A percentile compares a stretch with the other conserved stretches of the same genome.
These are phyloP conservation scores for Drosophila oshimai DNA, from an alignment of 1,140 invertebrate genomes.

Conservation along the genomic window DNA sequence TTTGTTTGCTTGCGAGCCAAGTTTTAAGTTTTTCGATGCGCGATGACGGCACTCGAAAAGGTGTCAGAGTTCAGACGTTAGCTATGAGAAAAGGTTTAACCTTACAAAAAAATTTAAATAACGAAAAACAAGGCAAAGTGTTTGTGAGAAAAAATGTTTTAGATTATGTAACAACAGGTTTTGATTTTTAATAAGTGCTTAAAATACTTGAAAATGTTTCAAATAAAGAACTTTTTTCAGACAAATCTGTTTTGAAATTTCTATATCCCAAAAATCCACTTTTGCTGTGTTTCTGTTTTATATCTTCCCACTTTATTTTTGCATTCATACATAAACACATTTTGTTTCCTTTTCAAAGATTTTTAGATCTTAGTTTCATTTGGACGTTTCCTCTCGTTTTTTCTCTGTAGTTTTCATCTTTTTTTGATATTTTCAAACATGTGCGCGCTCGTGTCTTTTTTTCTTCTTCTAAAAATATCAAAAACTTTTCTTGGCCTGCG, in stretches of 20 bases:
- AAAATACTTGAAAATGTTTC: too few relatives aligned
- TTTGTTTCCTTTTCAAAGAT: conserved; percentile 44
- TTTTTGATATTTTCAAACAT: conserved; percentile 75
- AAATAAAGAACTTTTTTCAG: neutral
- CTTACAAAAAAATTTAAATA: neutral
- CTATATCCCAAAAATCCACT: neutral
- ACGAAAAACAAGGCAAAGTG: neutral
- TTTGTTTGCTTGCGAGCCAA: conserved; percentile 16
- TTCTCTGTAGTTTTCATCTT: conserved; percentile 32
- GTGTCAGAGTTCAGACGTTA: conserved; percentile 31
- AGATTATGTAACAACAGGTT: too few relatives aligned
- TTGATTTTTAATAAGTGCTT: too few relatives aligned
- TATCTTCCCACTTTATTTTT: neutral
- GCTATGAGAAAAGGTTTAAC: conserved; percentile 5
- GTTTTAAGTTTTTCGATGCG: conserved; percentile 34
- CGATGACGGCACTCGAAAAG: conserved; percentile 28
- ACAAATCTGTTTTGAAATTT: neutral
- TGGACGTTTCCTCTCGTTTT: conserved; percentile 16
- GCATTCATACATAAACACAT: conserved; percentile 44
- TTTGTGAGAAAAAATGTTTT: neutral
- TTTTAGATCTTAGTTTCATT: conserved; percentile 13
- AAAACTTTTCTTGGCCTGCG: conserved; percentile 26
- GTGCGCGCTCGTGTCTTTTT: conserved; percentile 55
- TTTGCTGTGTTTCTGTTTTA: conserved; percentile 16
- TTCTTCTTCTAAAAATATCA: conserved; percentile 67